phyloP scores from a whole-genome alignment of 2,797 vertebrate species.

The Tinamus major region DNA sequence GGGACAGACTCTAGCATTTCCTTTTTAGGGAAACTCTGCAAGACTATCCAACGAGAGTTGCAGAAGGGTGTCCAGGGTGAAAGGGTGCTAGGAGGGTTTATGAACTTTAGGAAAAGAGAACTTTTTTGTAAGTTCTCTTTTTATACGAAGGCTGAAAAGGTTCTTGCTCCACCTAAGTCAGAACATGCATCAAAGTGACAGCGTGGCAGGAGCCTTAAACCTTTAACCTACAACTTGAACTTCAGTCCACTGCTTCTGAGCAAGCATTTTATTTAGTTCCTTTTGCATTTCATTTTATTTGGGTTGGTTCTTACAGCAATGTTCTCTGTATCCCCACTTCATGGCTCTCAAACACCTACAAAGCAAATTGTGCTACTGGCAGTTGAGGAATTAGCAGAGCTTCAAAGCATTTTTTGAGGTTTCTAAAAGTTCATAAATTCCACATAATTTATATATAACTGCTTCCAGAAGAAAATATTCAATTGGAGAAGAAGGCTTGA shows the following conservation, averaged over 20 bases:
- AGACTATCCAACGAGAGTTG: background rate
- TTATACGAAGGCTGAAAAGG: background rate
- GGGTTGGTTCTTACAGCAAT: background rate
- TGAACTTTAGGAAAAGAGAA: background rate
- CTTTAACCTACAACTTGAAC: background rate
- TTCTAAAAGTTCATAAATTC: background rate
- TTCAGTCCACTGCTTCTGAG: background rate
- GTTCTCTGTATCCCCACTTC: background rate
- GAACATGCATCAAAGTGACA: background rate
- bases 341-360: background rate
- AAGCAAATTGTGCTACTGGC: background rate
- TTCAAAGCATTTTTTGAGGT: slow-evolving; percentile 1
- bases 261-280: background rate
- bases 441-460: background rate
- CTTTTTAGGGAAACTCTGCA: background rate
- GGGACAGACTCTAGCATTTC: background rate
- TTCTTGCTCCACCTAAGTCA: background rate
- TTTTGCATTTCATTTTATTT: background rate
- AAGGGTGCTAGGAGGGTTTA: background rate
- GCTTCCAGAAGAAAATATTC: background rate
- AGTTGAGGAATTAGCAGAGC: background rate
- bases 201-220: background rate
- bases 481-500: background rate
- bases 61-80: no score
- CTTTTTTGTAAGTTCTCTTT: background rate